Conservation (phyloP, 2,888 invertebrate species). For the Caenorhabditis wallacei region DNA sequence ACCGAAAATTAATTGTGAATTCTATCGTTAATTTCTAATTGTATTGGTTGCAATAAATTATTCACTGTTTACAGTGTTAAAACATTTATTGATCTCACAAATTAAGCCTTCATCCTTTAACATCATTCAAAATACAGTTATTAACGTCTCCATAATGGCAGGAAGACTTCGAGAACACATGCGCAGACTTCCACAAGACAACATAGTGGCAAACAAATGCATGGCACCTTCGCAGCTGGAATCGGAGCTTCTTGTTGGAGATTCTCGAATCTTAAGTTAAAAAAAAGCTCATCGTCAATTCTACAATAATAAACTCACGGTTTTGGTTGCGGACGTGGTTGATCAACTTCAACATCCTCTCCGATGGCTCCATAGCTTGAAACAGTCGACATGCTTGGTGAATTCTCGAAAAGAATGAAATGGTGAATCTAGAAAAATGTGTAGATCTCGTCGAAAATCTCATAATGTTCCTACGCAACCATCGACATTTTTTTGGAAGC, state of each 20-base stretch:
- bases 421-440: neutral
- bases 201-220: neutral
- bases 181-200: neutral
- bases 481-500: neutral
- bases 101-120: neutral
- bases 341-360: neutral
- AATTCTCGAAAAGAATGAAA: neutral
- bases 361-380: neutral
- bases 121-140: too few relatives aligned
- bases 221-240: neutral
- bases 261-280: neutral
- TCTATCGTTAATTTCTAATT: too few relatives aligned
- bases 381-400: neutral
- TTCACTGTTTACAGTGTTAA: too few relatives aligned
- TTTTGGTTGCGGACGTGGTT: neutral
- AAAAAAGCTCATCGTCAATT: neutral
- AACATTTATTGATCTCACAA: too few relatives aligned
- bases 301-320: neutral
- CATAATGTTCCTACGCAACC: constrained; percentile 5
- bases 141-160: neutral
- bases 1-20: too few relatives aligned
- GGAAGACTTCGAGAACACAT: neutral
- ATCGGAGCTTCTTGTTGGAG: neutral
- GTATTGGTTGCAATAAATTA: too few relatives aligned
- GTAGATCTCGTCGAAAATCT: neutral